Percentiles rank a stretch among this genome's conserved stretches.
Conservation (phyloP, 2,797 vertebrate genomes). For the Loriculus beryllinus region DNA sequence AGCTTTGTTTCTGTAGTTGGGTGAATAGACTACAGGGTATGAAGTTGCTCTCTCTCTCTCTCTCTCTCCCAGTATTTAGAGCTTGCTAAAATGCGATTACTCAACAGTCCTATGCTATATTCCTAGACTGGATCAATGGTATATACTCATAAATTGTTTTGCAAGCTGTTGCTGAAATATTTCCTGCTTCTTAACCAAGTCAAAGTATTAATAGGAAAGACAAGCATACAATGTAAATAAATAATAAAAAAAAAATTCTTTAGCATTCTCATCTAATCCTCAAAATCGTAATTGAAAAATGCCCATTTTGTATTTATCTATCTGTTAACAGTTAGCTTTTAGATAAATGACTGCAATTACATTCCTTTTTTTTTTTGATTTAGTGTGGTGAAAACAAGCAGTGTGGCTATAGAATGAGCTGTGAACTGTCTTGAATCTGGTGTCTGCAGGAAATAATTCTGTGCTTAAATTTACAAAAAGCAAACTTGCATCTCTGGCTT, state of each 20-base stretch:
- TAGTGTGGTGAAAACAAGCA: background rate
- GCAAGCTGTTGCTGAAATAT: constrained; percentile 40
- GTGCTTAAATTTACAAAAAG: constrained; percentile 38
- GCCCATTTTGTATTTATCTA: background rate
- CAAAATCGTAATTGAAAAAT: background rate
- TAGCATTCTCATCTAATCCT: background rate
- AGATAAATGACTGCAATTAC: background rate
- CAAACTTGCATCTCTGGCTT: constrained; percentile 25
- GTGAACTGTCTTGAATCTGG: constrained; percentile 18
- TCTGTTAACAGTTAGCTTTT: background rate
- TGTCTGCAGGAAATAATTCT: constrained; percentile 69
- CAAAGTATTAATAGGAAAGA: background rate
- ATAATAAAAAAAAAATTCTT: background rate
- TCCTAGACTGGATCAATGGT: background rate
- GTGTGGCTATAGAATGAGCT: background rate
- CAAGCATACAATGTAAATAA: background rate
- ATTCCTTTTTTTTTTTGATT: background rate
- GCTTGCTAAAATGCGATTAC: constrained; percentile 40
- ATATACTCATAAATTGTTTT: constrained; percentile 16
- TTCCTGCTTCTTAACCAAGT: constrained; percentile 66
- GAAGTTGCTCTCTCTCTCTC: background rate
- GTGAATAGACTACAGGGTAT: background rate
- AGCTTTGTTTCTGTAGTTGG: constrained; percentile 57
- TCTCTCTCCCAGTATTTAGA: background rate
- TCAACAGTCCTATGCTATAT: constrained; percentile 52